phyloP scores from a whole-genome alignment of 2,797 vertebrate species.

The Fistularia commersonii region DNA sequence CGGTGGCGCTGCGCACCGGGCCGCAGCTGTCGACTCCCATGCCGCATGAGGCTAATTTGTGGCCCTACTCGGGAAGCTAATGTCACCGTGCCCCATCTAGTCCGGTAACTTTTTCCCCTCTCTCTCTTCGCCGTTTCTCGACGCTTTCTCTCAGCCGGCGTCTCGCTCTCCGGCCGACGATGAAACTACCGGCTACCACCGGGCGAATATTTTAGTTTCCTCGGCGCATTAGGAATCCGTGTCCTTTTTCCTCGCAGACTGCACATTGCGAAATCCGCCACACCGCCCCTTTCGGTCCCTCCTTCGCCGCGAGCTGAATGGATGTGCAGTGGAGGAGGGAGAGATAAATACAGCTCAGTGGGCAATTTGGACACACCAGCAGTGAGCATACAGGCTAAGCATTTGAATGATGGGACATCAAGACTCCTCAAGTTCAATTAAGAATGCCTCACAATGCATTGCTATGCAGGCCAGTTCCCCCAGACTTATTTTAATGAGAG shows the following conservation, averaged over 20 bases:
- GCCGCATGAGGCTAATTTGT: slow-evolving; percentile 63
- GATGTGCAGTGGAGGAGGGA: slow-evolving; percentile 37
- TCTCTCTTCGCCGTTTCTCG: slow-evolving; percentile 17
- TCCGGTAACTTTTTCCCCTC: slow-evolving; percentile 51
- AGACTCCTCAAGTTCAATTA: slow-evolving; percentile 67
- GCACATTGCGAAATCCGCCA: slow-evolving; percentile 50
- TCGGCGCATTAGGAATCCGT: slow-evolving; percentile 41
- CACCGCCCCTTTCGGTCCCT: slow-evolving; percentile 18
- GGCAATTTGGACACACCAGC: slow-evolving; percentile 47
- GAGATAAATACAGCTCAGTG: slow-evolving; percentile 46
- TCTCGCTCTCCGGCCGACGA: slow-evolving; percentile 32
- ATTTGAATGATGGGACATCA: slow-evolving; percentile 65
- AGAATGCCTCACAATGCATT: slow-evolving; percentile 59
- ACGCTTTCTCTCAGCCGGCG: not conserved
- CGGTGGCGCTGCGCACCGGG: slow-evolving; percentile 44
- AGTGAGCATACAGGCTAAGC: slow-evolving; percentile 48
- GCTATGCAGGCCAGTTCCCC: slow-evolving; percentile 49
- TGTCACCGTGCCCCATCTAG: slow-evolving; percentile 46
- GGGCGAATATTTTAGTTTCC: slow-evolving; percentile 52
- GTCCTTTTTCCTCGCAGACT: slow-evolving; percentile 33
- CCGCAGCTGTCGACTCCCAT: slow-evolving; percentile 67
- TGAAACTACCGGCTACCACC: slow-evolving; percentile 54
- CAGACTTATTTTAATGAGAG: slow-evolving; percentile 52
- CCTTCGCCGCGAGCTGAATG: slow-evolving; percentile 37
- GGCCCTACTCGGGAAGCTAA: slow-evolving; percentile 65